These are phyloP conservation scores for Ceratina calcarata DNA, from an alignment of 1,140 invertebrate species.

Conservation along the genomic window DNA sequence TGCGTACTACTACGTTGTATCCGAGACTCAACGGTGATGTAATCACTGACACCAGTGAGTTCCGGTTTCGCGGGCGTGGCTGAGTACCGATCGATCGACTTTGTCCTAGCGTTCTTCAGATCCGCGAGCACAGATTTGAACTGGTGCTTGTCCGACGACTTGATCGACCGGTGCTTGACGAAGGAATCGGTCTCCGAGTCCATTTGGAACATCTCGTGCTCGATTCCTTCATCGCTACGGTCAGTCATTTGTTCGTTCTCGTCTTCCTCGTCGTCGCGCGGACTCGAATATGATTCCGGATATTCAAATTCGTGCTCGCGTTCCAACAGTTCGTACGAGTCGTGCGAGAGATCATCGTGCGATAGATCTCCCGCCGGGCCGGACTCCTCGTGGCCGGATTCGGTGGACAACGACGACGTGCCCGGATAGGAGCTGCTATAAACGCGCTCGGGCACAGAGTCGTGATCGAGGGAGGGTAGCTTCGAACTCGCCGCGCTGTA, in stretches of 20 bases:
- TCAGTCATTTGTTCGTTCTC: constrained; percentile 72
- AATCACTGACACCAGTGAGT: constrained; percentile 46
- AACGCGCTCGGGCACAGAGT: constrained; percentile 84
- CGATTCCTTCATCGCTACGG: constrained; percentile 77
- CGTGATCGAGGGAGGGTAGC: constrained; percentile 83
- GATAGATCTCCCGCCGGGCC: constrained; percentile 83
- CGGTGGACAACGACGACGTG: constrained; percentile 84
- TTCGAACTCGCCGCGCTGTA: constrained; percentile 82
- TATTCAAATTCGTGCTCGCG: constrained; percentile 81
- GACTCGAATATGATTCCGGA: constrained; percentile 77
- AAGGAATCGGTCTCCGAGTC: constrained; percentile 79
- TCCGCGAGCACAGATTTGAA: constrained; percentile 73
- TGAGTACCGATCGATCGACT: constrained; percentile 73
- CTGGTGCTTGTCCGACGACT: constrained; percentile 69
- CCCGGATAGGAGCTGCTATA: constrained; percentile 93
- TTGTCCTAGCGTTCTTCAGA: constrained; percentile 66
- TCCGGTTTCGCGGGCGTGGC: constrained; percentile 56
- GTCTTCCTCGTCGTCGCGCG: constrained; percentile 60
- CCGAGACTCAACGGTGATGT: constrained; percentile 71
- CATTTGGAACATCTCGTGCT: constrained; percentile 80
- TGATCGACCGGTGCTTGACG: constrained; percentile 75
- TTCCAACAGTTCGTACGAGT: constrained; percentile 92
- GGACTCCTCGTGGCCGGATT: constrained; percentile 82
- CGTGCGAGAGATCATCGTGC: constrained; percentile 92
- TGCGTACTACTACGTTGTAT: constrained; percentile 76